Conservation (phyloP, 2,797 vertebrate species). For the Microchirus variegatus region DNA sequence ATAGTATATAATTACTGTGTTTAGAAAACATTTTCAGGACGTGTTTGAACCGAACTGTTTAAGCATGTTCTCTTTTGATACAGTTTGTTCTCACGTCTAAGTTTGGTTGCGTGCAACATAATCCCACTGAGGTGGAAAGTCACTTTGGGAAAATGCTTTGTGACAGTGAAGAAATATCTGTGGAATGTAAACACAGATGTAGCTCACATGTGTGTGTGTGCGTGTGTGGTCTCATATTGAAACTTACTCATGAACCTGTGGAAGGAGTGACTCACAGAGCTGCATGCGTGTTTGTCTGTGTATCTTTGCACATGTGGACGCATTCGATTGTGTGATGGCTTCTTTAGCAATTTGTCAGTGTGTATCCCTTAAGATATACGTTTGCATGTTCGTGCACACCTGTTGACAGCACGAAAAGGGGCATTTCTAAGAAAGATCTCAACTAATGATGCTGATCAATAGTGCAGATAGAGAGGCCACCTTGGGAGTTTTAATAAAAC, state of each 20-base stretch:
- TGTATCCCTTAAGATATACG: constrained; percentile 11
- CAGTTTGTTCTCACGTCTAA: background rate
- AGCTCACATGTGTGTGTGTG: constrained; percentile 18
- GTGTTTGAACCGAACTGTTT: background rate
- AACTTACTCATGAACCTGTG: constrained; percentile 19
- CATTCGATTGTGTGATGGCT: background rate
- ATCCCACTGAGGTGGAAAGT: constrained; percentile 23
- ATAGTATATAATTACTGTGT: constrained; percentile 21
- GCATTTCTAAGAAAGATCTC: constrained; percentile 28
- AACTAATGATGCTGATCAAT: constrained; percentile 51
- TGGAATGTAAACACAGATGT: constrained; percentile 65
- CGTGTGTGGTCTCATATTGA: constrained; percentile 13
- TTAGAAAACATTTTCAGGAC: constrained; percentile 10
- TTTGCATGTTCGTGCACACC: constrained; percentile 37
- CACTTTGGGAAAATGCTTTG: constrained; percentile 17
- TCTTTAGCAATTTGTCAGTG: background rate
- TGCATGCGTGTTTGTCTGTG: background rate
- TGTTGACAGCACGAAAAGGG: constrained; percentile 39
- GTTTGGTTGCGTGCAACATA: constrained; percentile 20
- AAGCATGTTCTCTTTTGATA: constrained; percentile 1
- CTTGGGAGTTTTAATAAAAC: constrained; percentile 77
- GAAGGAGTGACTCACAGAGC: constrained; percentile 19
- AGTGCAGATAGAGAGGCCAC: constrained; percentile 70
- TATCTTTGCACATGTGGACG: constrained; percentile 1
- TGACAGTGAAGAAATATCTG: constrained; percentile 30